Percentiles rank a stretch among this genome's conserved stretches.
Conservation (phyloP, 2,797 vertebrate species). For the Pelochelys cantorii region DNA sequence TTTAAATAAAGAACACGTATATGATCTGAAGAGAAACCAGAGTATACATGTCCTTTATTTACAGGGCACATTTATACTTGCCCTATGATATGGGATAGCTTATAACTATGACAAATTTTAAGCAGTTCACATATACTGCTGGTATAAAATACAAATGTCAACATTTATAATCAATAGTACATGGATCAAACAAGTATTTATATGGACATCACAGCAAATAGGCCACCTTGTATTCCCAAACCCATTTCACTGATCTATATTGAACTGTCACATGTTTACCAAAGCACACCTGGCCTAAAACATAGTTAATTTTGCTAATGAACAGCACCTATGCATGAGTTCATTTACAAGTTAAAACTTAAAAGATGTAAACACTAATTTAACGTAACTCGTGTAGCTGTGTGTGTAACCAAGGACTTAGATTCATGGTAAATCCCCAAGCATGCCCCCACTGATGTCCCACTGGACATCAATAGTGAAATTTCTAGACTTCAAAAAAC, state of each 20-base stretch:
- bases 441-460: neutral
- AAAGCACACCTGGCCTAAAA: neutral
- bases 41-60: too few species aligned
- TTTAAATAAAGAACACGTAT: neutral
- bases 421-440: neutral
- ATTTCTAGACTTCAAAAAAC: neutral
- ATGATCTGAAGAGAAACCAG: too few species aligned
- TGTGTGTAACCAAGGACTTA: neutral
- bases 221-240: neutral
- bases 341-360: neutral
- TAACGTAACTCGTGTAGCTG: neutral
- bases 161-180: neutral
- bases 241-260: neutral
- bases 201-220: neutral
- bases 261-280: neutral
- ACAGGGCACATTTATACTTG: too few species aligned
- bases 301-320: neutral
- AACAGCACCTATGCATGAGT: neutral
- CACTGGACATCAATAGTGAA: neutral
- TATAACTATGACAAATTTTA: too few species aligned
- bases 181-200: neutral
- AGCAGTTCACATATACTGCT: neutral
- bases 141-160: neutral
- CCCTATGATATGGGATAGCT: too few species aligned
- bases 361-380: neutral